A percentile compares a stretch with the other conserved stretches of the same genome.
Evolutionary conservation across 64 coral and sea anemone species (phyloP).

Genomic region (Orbicella faveolata): DNA sequence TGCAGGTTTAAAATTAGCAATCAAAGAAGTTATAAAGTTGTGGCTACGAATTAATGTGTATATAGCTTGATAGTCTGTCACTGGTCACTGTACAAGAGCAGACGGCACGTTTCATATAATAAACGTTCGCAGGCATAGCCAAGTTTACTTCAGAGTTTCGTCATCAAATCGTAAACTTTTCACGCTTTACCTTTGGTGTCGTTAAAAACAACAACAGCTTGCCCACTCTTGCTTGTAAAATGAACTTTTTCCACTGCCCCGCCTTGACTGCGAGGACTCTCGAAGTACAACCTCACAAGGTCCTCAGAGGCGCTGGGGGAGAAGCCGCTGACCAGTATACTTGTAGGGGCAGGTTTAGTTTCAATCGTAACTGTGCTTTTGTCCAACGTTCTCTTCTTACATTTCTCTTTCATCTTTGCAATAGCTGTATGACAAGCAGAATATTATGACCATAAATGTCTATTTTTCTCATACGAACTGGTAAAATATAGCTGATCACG

Average conservation of each 20-base stretch:
- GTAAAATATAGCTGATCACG: no score
- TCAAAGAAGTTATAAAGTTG: no score
- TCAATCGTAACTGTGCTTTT: neutral
- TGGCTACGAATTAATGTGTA: no score
- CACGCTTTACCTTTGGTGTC: neutral
- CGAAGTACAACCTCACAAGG: neutral
- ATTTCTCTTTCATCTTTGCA: conserved; percentile 2
- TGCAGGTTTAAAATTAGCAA: no score
- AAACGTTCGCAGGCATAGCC: no score
- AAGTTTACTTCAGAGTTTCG: no score
- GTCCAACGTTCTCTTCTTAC: neutral
- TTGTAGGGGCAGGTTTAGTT: neutral
- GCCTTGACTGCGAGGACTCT: neutral
- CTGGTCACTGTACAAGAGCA: no score
- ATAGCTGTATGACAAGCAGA: neutral
- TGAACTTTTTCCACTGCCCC: neutral
- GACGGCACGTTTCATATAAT: no score
- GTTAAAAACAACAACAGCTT: neutral
- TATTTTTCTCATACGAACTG: no score
- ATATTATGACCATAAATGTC: no score
- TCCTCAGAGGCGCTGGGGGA: neutral
- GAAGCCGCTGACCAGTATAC: neutral
- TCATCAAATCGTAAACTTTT: no score
- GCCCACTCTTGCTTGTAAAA: neutral
- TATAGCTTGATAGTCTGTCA: no score